Evolutionary conservation across 2,797 vertebrate species (phyloP).

Genomic region (Microtus californicus): DNA sequence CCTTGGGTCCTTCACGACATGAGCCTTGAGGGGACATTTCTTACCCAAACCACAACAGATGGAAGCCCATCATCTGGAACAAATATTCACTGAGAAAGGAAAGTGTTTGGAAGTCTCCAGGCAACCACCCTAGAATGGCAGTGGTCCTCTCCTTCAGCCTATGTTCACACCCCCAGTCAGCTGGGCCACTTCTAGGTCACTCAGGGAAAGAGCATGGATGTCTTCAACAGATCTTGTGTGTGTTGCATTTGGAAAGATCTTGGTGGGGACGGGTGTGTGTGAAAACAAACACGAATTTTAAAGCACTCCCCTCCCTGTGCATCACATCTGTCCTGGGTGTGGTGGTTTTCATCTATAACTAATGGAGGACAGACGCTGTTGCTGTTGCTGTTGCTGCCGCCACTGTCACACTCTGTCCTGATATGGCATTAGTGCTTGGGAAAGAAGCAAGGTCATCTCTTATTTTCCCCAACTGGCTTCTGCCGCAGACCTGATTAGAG

Average conservation of each 20-base stretch:
- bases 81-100: not conserved
- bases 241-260: not conserved
- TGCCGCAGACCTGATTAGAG: conserved; percentile 44
- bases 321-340: not conserved
- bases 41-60: not conserved
- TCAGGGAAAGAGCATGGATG: not conserved
- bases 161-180: not conserved
- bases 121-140: not conserved
- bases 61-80: not conserved
- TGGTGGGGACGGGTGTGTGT: not conserved
- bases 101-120: not conserved
- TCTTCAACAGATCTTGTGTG: not conserved
- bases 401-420: not conserved
- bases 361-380: not conserved
- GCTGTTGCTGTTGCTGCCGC: not conserved
- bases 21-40: not conserved
- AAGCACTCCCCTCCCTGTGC: not conserved
- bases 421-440: not conserved
- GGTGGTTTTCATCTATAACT: not conserved
- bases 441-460: not conserved
- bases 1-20: not conserved
- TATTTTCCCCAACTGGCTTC: not conserved
- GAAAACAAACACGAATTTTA: not conserved
- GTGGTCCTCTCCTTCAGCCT: not conserved
- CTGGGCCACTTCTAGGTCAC: not conserved